Evolutionary conservation across 1,140 invertebrate species (phyloP), one percentile per base, ranked within the genome.

Genomic region (Heliconius melpomene): DNA sequence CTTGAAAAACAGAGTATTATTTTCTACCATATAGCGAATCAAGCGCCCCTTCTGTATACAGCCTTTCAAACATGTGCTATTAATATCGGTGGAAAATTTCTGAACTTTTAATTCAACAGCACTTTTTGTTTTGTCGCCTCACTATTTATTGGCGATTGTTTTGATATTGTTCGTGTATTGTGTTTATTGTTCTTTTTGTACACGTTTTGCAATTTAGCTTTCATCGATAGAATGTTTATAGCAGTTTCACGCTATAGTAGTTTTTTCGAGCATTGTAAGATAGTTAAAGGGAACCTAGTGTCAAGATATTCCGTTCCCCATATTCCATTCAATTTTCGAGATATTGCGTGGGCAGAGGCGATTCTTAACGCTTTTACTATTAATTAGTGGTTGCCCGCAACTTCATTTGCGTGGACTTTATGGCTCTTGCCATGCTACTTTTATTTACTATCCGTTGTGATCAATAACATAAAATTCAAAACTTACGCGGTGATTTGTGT

Each of bases 101-200:
- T 66, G 60, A 66, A 66, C 60, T 66, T 66, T 66, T 66, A 66
- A 66, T 66, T 66, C 60, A 66, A 66, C 60, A 66, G 60, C 60
- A 29, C 26, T 66, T 66, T 66, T 66, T 66, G 60, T 66, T 66
- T 66, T 66, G 60, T 29, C 60, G 60, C 60, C 60, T 66, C 60
- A 66, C 60, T 66, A 66, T 66, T 66, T 66, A 66, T 66, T 66
- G 60, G 13, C 60, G 60, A 66, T 66, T 66, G 60, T 66, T 66
- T 66, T 66, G 60, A 66, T 66, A 66, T 66, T 66, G 60, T 66
- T 66, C 60, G 60, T 66, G 60, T 66, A 66, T 66, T 66, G 60
- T 29, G 23, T n/a, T 66, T 66, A 26, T 60, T 60, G 54, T 13
- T n/a, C 54, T 26, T 60, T 60, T 60, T 52, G 50, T 20, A 52